Base-by-base conservation (phyloP, 2,888 invertebrate genomes). In the Stegana nigrithorax region DNA sequence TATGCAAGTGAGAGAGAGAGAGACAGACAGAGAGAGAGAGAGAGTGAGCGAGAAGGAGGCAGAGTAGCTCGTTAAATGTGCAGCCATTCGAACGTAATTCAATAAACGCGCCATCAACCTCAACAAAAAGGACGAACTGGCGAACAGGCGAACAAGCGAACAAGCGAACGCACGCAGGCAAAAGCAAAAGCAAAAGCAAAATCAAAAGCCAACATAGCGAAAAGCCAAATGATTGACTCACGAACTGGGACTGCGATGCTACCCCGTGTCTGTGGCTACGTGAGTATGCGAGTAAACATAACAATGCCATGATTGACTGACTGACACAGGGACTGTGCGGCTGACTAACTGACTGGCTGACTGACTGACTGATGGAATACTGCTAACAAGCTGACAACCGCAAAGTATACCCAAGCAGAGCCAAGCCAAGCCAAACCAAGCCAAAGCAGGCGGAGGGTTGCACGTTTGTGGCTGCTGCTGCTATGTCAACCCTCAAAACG, bases 71-170 rank as follows among this genome's bases (percentile, higher is more conserved):
- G 72, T 80, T 74, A 71, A 78, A 80, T 78, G 77, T 79, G 77
- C 82, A 80, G 77, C 73, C 80, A 82, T 77, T 80, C 76, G 80
- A 76, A 76, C 73, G 79, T 82, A 82, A 81, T 81, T 81, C 83
- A 80, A 83, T 83, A 81, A 81, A 81, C 81, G 69, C 80, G 67
- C 71, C 78, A 75, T 75, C 80, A 77, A 70, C 53, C 78, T 63
- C 42, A 27, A 21, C 51, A 39, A 47, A 47, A 47, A 23, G 47
- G 25, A 47, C 47, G 23, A 19, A 17, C 7, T 5, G 45, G 7
- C 19, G 45, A 36, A 36, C n/a, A n/a, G n/a, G n/a, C 36, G 12
- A 36, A 1, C 36, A n/a, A 36, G 10, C n/a, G 36, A 36, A 7
- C 36, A 36, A n/a, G 10, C n/a, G n/a, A n/a, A n/a, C n/a, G n/a